Base-by-base conservation (phyloP, 1,140 invertebrate genomes). In the Eufriesea mexicana region DNA sequence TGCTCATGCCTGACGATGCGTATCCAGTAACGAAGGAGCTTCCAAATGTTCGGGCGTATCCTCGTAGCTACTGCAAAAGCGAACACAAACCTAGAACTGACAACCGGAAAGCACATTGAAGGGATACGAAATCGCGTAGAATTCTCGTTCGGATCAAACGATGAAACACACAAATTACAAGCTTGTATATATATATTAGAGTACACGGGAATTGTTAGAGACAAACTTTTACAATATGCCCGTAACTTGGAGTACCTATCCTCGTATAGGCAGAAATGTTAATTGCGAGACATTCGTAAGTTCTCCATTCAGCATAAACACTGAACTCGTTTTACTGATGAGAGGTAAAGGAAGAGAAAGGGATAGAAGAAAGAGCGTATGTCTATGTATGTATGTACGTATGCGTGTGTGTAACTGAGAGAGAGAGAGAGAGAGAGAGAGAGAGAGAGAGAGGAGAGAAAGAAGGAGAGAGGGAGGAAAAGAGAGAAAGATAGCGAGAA, bases 401-500 rank as follows among this genome's bases (percentile, higher is more conserved):
- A 4, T 35, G 35, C 35, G 35, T 35, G 35, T 4, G 1, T 35
- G 35, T 35, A 35, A 35, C 35, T 16, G 25, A 6, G 14, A 1
- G 7, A 62, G 61, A 35, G 18, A 18, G 35, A 42, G 35, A n/a
- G 5, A 45, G 20, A n/a, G 35, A 45, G 5, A 35, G 4, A 35
- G 35, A 35, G 35, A 35, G 35, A 35, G 35, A 35, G 4, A 4
- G 35, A 35, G 35, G 4, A 35, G 35, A 35, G 35, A 35, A 4
- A 35, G 35, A 35, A 4, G 4, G 35, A 35, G 35, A 54, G 51
- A 54, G 12, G 14, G 51, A 54, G 51, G 14, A 5, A 5, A 10
- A 54, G 35, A 55, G 76, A 85, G 73, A 71, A 64, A 75, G 76
- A 79, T 28, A 84, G 70, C 23, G 59, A 71, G 70, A 77, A 59